Percentiles rank a stretch among this genome's conserved stretches.
phyloP scores from a whole-genome alignment of 1,140 invertebrate species.

The Neodiprion virginianus region DNA sequence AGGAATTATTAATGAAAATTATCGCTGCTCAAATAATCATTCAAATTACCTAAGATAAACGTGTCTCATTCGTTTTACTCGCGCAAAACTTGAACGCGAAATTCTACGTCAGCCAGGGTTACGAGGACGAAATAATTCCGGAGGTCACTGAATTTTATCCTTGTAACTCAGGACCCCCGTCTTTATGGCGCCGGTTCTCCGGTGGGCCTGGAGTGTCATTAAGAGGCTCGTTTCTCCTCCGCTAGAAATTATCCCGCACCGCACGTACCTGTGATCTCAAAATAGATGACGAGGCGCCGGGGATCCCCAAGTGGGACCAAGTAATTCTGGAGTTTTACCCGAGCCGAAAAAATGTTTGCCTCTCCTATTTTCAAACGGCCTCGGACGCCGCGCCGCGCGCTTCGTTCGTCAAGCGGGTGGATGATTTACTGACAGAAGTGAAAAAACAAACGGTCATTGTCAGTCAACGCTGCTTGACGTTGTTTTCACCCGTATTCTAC shows the following conservation, averaged over 20 bases:
- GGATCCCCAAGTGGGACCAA: background rate
- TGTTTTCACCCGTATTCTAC: too few relatives aligned
- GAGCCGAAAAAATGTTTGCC: too few relatives aligned
- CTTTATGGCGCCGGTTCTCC: background rate
- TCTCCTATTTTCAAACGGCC: too few relatives aligned
- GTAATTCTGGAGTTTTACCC: background rate
- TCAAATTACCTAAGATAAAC: too few relatives aligned
- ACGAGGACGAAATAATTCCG: background rate
- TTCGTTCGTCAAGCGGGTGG: too few relatives aligned
- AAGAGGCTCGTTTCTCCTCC: background rate
- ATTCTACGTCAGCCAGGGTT: too few relatives aligned
- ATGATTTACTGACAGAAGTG: too few relatives aligned
- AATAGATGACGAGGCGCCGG: background rate
- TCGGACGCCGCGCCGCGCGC: too few relatives aligned
- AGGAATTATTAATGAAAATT: background rate
- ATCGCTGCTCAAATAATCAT: constrained; percentile 1
- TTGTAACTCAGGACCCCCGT: background rate
- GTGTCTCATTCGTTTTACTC: too few relatives aligned
- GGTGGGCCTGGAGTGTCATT: background rate
- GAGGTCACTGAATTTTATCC: background rate
- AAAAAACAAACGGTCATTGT: too few relatives aligned
- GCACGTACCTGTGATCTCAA: constrained; percentile 6
- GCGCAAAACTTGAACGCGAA: too few relatives aligned
- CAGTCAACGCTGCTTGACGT: too few relatives aligned
- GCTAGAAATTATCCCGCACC: background rate